Percentiles rank a stretch among this genome's conserved stretches.
Conservation (phyloP, 2,888 invertebrate genomes). For the Pyrrhosoma nymphula region DNA sequence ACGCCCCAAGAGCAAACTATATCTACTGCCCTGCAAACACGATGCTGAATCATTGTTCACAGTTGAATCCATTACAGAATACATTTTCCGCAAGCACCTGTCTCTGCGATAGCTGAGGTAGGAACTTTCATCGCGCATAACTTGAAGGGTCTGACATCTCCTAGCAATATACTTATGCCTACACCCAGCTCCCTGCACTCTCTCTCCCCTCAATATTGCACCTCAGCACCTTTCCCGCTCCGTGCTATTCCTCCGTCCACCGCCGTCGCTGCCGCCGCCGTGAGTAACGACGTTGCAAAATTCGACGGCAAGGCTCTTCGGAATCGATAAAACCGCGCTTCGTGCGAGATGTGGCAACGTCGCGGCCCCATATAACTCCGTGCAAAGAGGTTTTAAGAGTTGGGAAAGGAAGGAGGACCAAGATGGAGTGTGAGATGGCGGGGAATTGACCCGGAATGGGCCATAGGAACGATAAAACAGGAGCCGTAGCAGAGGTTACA, state of each 20-base stretch:
- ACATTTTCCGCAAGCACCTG: not conserved
- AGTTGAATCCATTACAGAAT: too few relatives aligned
- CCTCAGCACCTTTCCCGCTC: constrained; percentile 39
- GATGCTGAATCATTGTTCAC: too few relatives aligned
- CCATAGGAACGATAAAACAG: constrained; percentile 41
- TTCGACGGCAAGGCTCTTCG: constrained; percentile 64
- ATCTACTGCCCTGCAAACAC: too few relatives aligned
- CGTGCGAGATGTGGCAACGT: constrained; percentile 66
- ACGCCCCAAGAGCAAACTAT: too few relatives aligned
- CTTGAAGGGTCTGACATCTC: not conserved
- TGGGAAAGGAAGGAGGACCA: constrained; percentile 33
- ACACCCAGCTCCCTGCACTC: not conserved
- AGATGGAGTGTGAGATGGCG: constrained; percentile 51
- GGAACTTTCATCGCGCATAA: not conserved
- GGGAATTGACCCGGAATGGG: constrained; percentile 52
- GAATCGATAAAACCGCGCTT: constrained; percentile 67
- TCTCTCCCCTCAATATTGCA: not conserved
- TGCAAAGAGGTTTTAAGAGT: constrained; percentile 60
- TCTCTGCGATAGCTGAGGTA: not conserved
- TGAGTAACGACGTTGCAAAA: constrained; percentile 67
- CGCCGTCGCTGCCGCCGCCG: constrained; percentile 47
- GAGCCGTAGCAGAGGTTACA: not conserved
- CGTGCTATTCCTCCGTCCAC: constrained; percentile 37
- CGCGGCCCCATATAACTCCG: constrained; percentile 64
- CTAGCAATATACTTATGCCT: not conserved